Evolutionary conservation across 2,113 vertebrate genomes (phyloP), one percentile per base, ranked within the genome.

Genomic region (Xenopus laevis): DNA sequence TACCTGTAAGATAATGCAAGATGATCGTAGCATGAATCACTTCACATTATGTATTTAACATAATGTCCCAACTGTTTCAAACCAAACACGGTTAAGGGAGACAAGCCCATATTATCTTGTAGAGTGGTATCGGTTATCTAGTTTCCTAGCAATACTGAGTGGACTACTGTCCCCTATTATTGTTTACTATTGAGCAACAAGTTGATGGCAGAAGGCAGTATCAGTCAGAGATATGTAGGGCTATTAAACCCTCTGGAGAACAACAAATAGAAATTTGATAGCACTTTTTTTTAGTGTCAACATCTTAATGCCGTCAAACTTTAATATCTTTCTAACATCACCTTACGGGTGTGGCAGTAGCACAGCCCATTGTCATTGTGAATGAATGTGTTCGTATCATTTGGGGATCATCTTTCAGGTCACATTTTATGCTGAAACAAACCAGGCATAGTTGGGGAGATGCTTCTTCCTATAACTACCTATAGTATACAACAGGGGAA

Each of bases 91-190:
- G 58, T 21, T 60, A 60, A 60, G 2, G 12, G 13, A 50, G 45
- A 21, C 65, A 47, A 45, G 65, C 18, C 18, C 65, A 23, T 10
- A 7, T 12, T 50, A 20, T 23, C 45, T 21, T 23, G 17, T 16
- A 40, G 63, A 23, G 23, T 67, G 18, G 21, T 67, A 50, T 21
- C 17, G 13, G 13, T 47, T 23, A 13, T 47, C n/a, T 21, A 8
- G 65, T 67, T 50, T 67, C 65, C 65, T 50, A 67, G 65, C 46
- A 65, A 65, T 65, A 4, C 21, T 60, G 8, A 18, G 58, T 27
- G 10, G 63, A 65, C 15, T 18, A 40, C 63, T 46, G 40, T 17
- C 17, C 13, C 20, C 6, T 13, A 9, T 5, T 60, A 60, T 23
- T 60, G 20, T 60, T 60, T 60, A 27, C 58, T 27, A 23, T 60